These are phyloP conservation scores for Psylliodes chrysocephalus DNA, from an alignment of 2,888 invertebrate genomes.

Conservation along the genomic window DNA sequence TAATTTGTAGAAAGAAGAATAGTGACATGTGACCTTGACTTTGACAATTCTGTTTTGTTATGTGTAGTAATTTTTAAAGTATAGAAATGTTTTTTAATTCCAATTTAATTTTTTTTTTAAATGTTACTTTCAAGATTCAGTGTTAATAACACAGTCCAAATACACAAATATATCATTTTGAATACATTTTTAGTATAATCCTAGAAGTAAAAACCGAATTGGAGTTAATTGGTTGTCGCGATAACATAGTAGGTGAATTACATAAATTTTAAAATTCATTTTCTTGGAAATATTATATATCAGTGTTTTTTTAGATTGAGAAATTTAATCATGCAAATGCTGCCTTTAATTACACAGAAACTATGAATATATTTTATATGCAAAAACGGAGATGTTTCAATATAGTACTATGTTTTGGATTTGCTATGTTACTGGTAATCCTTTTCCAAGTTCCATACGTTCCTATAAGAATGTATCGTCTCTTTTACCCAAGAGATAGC, in stretches of 20 bases:
- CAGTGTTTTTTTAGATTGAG: not conserved
- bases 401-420: constrained; percentile 28
- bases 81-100: not conserved
- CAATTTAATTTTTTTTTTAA: not conserved
- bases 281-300: too few relatives aligned
- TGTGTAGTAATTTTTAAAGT: too few relatives aligned
- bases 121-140: not conserved
- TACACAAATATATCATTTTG: too few relatives aligned
- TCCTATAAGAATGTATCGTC: constrained; percentile 39
- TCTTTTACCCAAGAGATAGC: constrained; percentile 47
- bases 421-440: constrained; percentile 15
- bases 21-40: not conserved
- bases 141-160: too few relatives aligned
- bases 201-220: too few relatives aligned
- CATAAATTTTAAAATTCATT: too few relatives aligned
- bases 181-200: too few relatives aligned
- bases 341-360: not conserved
- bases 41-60: not conserved
- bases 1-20: not conserved
- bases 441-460: constrained; percentile 24
- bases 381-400: constrained; percentile 35
- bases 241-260: too few relatives aligned
- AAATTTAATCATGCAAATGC: constrained; percentile 8
- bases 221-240: too few relatives aligned
- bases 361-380: constrained; percentile 36